These are phyloP conservation scores for Brachionus manjavacas DNA, from an alignment of 1,140 invertebrate genomes.

Conservation along the genomic window DNA sequence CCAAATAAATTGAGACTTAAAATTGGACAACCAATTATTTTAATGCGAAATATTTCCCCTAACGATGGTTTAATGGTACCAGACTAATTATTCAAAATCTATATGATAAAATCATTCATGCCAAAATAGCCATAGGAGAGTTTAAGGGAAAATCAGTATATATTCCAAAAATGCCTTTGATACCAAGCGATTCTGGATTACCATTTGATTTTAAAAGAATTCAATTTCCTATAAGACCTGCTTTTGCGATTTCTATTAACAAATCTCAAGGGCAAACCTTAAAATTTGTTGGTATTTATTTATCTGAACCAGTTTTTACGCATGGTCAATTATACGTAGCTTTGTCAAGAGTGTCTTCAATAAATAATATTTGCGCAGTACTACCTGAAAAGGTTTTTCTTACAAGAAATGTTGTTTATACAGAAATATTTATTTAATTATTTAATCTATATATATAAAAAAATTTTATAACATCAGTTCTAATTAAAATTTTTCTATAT, in stretches of 20 bases:
- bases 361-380: not conserved
- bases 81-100: not conserved
- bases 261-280: no score
- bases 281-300: no score
- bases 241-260: no score
- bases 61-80: not conserved
- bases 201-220: no score
- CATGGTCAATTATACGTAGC: not conserved
- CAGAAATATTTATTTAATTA: not conserved
- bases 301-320: not conserved
- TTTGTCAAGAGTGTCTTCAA: not conserved
- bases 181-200: not conserved
- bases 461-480: no score
- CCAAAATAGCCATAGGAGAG: not conserved
- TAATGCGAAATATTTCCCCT: not conserved
- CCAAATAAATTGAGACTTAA: not conserved
- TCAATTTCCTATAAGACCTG: no score
- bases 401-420: not conserved
- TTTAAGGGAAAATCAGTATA: not conserved
- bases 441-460: no score
- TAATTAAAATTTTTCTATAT: no score
- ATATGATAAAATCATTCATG: slow-evolving; percentile 1
- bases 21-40: not conserved
- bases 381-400: not conserved
- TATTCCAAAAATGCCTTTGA: not conserved